Evolutionary conservation across 2,797 vertebrate species (phyloP), one percentile per base, ranked within the genome.

Genomic region (Eleutherodactylus coqui): DNA sequence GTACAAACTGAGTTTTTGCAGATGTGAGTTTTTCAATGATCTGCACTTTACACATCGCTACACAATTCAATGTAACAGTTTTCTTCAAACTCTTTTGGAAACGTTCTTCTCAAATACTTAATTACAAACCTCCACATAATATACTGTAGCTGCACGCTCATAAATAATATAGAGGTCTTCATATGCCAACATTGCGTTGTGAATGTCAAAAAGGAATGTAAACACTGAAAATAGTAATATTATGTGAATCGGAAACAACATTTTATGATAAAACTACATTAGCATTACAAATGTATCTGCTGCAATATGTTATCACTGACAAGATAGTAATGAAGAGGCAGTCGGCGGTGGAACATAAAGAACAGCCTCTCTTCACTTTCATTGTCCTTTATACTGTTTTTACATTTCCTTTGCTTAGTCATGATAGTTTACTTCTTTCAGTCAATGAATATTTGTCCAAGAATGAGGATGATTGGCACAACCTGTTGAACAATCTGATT

Each of bases 251-350:
- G 81, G 38, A 83, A 83, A 83, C 69, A 75, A 41, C 47, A 55
- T 75, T 58, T 83, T 83, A 83, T 53, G 69, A 83, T 73, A 83
- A 83, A 83, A 83, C 49, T 21, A 45, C 69, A 83, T 83, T 83
- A 75, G 82, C 82, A 84, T 84, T 76, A 84, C 82, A 84, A 84
- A 84, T 84, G 82, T 47, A 75, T 76, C 55, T 84, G 43, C 32
- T 77, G 73, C 83, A 84, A 78, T 84, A 84, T 77, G 73, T 84
- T 76, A 84, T 84, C 72, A 62, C 73, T 77, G 83, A 84, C 83
- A 77, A 67, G 83, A 77, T 78, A 77, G 67, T 84, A 84, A 77
- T 84, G 75, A 78, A 84, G 58, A 84, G 58, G 73, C 83, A 67
- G 83, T 77, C 55, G 14, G 83, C 58, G 9, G 45, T 29, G 45